These are phyloP conservation scores for Pipa parva DNA, from an alignment of 2,113 vertebrate species.

Conservation along the genomic window DNA sequence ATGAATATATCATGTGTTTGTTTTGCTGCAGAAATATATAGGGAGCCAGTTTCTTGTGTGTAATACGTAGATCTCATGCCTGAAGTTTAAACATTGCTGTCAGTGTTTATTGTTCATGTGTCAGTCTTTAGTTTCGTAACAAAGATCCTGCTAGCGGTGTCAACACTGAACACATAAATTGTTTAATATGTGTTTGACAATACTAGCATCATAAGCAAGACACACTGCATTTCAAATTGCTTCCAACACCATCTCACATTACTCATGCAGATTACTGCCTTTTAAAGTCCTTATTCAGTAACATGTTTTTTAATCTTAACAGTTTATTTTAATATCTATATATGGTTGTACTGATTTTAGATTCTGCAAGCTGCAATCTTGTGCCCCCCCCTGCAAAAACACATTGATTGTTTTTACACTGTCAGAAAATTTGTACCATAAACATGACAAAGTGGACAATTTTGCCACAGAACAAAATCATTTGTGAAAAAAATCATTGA, in stretches of 20 bases:
- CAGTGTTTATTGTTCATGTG: slow-evolving; percentile 13
- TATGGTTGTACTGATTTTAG: slow-evolving; percentile 21
- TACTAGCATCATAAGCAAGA: neutral
- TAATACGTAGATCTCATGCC: neutral
- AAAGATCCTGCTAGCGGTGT: slow-evolving; percentile 9
- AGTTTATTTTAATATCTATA: neutral
- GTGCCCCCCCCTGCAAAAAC: too few relatives aligned
- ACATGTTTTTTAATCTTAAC: neutral
- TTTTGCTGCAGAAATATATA: too few relatives aligned
- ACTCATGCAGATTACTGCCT: slow-evolving; percentile 7
- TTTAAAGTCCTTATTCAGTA: slow-evolving; percentile 22
- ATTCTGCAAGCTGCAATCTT: slow-evolving; percentile 10
- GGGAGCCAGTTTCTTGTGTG: neutral
- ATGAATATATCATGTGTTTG: too few relatives aligned
- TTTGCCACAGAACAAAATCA: too few relatives aligned
- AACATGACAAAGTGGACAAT: too few relatives aligned
- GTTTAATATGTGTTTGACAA: slow-evolving; percentile 12
- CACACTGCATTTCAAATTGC: neutral
- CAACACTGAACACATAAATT: neutral
- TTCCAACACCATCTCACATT: neutral
- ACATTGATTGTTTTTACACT: too few relatives aligned
- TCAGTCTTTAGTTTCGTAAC: slow-evolving; percentile 16
- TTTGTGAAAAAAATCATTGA: too few relatives aligned
- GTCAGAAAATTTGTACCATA: too few relatives aligned
- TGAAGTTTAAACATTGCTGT: neutral